Base-by-base conservation (phyloP, 1,140 invertebrate species). In the Leptinotarsa lineolata region DNA sequence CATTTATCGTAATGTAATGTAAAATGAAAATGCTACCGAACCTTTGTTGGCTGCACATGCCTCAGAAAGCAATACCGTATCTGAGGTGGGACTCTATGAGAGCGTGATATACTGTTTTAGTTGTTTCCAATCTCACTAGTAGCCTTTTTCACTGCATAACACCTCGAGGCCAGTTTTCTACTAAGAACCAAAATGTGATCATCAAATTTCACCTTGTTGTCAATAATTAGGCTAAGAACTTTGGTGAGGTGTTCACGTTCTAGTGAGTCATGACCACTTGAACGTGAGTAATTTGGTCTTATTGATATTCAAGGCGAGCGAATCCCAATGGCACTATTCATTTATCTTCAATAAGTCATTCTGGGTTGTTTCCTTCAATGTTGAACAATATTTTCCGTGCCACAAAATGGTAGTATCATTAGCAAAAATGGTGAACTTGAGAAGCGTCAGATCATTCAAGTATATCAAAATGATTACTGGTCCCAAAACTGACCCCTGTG, bases 381-480 rank as follows among this genome's bases (percentile, higher is more conserved):
- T n/a, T 18, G 16, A 8, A 18, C 4, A 18, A 5, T 60, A 5
- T 60, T 11, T 60, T 60, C 59, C 59, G 59, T 60, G 59, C 59
- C 59, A 60, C 20, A 6, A 60, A n/a, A 60, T 60, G 21, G 59
- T 60, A n/a, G 59, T 60, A 60, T 60, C 59, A 60, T 60, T n/a
- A 18, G 59, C 59, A 60, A 60, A 60, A 60, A 60, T 5, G n/a
- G 16, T 60, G 59, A 60, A 60, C 20, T 21, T 21, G 59, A 60
- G 21, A 18, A 60, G 59, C 20, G 59, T 6, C 64, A 65, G 20
- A 39, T 16, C 64, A 21, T 65, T 65, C 15, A 65, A 6, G 21
- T 65, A 65, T 6, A 11, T 22, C 13, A 70, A 67, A 74, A 74
- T 70, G 54, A 73, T 63, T 74, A 68, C 60, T 24, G 71, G 63